A percentile compares a stretch with the other conserved stretches of the same genome.
Evolutionary conservation across 2,888 invertebrate genomes (phyloP).

Genomic region (Pterostichus madidus): DNA sequence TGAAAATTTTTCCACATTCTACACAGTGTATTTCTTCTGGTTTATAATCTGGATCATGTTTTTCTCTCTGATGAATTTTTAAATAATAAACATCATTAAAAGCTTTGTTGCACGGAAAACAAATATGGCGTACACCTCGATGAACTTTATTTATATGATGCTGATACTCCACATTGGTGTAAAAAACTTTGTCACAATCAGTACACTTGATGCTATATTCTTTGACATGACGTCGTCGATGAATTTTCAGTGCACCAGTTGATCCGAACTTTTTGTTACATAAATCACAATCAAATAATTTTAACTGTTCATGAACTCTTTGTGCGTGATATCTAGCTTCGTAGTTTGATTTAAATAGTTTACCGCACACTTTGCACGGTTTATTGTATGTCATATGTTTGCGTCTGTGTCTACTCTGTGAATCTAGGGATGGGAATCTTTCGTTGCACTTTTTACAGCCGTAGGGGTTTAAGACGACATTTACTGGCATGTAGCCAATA

Average conservation of each 20-base stretch:
- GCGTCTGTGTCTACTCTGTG: slow-evolving; percentile 1
- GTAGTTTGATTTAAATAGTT: slow-evolving; percentile 77
- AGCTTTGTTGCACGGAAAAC: slow-evolving; percentile 67
- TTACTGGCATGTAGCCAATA: slow-evolving; percentile 42
- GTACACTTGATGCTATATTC: slow-evolving; percentile 64
- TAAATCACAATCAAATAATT: slow-evolving; percentile 75
- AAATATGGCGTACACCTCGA: slow-evolving; percentile 63
- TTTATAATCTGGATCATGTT: slow-evolving; percentile 55
- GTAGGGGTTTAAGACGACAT: slow-evolving; percentile 4
- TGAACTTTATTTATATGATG: slow-evolving; percentile 69
- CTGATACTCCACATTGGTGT: slow-evolving; percentile 70
- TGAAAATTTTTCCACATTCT: background rate
- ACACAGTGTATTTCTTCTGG: slow-evolving; percentile 1
- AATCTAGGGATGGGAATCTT: slow-evolving; percentile 48
- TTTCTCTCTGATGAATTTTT: slow-evolving; percentile 13
- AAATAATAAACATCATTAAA: slow-evolving; percentile 38
- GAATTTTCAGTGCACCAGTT: slow-evolving; percentile 53
- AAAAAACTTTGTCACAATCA: slow-evolving; percentile 68
- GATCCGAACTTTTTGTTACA: slow-evolving; percentile 75
- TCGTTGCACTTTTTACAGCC: slow-evolving; percentile 67
- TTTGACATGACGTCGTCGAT: slow-evolving; percentile 44
- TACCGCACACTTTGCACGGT: slow-evolving; percentile 77
- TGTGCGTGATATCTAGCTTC: slow-evolving; percentile 78
- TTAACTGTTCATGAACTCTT: slow-evolving; percentile 75
- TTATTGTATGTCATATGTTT: background rate